Base-by-base conservation (phyloP, 37 sponge, comb jelly and placozoan genomes). In the Ephydatia muelleri region DNA sequence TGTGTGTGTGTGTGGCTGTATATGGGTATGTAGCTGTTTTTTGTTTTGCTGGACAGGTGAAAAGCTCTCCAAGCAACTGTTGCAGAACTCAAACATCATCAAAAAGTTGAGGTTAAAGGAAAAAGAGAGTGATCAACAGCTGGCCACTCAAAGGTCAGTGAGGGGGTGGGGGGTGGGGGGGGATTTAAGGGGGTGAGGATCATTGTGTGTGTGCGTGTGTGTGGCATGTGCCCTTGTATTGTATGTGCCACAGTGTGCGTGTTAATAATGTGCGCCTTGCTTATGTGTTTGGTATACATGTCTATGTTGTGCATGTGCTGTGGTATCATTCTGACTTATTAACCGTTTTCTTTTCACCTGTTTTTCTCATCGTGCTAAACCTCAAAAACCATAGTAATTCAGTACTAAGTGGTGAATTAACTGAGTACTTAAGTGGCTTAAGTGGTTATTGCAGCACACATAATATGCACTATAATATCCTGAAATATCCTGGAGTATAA, bases 41-140 rank as follows among this genome's bases (percentile, higher is more conserved):
- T 22, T 21, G 3, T 72, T 5, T 81, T 75, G 21, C 67, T 8
- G 9, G 11, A 22, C 69, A 91, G 95, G 94, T 70, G 94, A 96
- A 77, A 93, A 91, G 76, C 79, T 96, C 2, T 93, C 96, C 2
- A 96, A 93, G 57, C 94, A 93, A 75, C 88, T 93, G 85, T 87
- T 96, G 25, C 94, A 93, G 77, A 88, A 73, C 39, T 84, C 84
- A 36, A 89, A 93, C 43, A 92, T 75, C 29, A 95, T 98, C 79
- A 98, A 98, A 89, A 98, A 95, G 64, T 85, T 98, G 37, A 79
- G 94, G 35, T 80, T 70, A 65, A 98, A 93, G 76, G 92, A 93
- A 36, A 91, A 89, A 73, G 88, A 98, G 49, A 88, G 87, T 75
- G 89, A 93, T 28, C 89, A 97, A 49, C 79, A 93, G 32, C 82